Percentiles rank a stretch among this genome's conserved stretches.
These are phyloP conservation scores for Drosophila repleta DNA, from an alignment of 1,140 invertebrate genomes.

Conservation along the genomic window DNA sequence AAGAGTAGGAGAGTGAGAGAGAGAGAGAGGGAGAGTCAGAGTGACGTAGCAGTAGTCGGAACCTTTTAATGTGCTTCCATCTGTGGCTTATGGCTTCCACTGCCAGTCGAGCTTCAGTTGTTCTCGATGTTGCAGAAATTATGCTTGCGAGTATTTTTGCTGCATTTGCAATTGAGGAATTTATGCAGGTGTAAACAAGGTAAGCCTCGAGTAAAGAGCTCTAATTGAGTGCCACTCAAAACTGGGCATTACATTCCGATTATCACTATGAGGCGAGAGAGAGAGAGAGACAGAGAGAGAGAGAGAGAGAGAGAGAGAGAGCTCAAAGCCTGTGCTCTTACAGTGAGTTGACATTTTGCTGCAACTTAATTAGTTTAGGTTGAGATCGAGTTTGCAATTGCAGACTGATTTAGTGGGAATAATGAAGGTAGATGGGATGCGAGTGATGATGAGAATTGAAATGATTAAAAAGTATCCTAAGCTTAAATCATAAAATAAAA, in stretches of 20 bases:
- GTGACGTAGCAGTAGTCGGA: constrained; percentile 1
- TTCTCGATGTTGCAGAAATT: constrained; percentile 18
- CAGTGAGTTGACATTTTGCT: not conserved
- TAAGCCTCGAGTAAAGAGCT: constrained; percentile 6
- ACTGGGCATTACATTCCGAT: constrained; percentile 4
- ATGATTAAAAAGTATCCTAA: too few species aligned
- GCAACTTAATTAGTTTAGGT: not conserved
- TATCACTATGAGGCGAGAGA: not conserved
- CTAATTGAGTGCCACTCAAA: not conserved
- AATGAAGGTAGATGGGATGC: too few species aligned
- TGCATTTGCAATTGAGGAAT: constrained; percentile 23
- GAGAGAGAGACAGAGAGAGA: too few species aligned
- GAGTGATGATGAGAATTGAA: too few species aligned
- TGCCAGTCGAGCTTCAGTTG: constrained; percentile 32
- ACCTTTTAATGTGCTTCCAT: constrained; percentile 6
- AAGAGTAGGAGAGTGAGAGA: constrained; percentile 10
- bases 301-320: too few species aligned
- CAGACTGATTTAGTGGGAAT: too few species aligned
- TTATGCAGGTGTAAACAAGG: constrained; percentile 43
- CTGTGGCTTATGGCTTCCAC: constrained; percentile 22
- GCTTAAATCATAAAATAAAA: too few species aligned
- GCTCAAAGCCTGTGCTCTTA: not conserved
- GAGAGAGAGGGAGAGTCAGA: not conserved
- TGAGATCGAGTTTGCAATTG: not conserved
- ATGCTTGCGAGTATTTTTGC: not conserved